Conservation (phyloP, 2,888 invertebrate genomes). For the Geophilus truncorum region DNA sequence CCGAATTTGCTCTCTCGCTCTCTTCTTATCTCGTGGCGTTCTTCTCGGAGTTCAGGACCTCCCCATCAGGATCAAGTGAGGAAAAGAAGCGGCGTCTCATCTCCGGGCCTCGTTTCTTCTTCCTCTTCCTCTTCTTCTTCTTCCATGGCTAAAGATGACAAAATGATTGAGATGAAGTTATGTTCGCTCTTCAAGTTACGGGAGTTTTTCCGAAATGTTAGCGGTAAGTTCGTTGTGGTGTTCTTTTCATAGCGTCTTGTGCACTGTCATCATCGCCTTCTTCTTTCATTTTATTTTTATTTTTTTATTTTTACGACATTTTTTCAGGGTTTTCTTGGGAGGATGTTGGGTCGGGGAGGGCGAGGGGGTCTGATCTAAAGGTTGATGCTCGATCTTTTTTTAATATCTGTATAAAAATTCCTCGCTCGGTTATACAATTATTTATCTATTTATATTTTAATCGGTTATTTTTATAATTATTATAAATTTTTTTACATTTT, state of each 20-base stretch:
- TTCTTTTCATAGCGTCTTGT: constrained; percentile 14
- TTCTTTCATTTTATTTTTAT: background rate
- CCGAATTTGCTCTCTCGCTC: constrained; percentile 5
- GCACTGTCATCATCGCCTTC: background rate
- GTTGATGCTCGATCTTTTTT: background rate
- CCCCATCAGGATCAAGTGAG: constrained; percentile 28
- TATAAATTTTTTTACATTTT: no score
- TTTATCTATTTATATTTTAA: constrained; percentile 4
- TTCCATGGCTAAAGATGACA: constrained; percentile 33
- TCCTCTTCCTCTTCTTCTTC: constrained; percentile 33
- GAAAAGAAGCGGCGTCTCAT: constrained; percentile 4
- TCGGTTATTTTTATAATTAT: no score
- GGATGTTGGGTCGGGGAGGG: no score
- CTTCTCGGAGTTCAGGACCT: background rate
- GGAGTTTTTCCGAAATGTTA: constrained; percentile 35
- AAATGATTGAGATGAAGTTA: constrained; percentile 35
- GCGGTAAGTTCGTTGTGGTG: constrained; percentile 32
- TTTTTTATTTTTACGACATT: background rate
- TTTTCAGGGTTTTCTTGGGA: no score
- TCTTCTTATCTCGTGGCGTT: constrained; percentile 20
- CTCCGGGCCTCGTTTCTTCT: constrained; percentile 30
- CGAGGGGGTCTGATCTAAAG: background rate
- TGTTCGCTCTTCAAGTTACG: constrained; percentile 34
- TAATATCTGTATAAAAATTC: background rate
- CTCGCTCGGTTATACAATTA: background rate